Evolutionary conservation across 1,140 invertebrate species (phyloP), one percentile per base, ranked within the genome.

Genomic region (Piezodorus guildinii): DNA sequence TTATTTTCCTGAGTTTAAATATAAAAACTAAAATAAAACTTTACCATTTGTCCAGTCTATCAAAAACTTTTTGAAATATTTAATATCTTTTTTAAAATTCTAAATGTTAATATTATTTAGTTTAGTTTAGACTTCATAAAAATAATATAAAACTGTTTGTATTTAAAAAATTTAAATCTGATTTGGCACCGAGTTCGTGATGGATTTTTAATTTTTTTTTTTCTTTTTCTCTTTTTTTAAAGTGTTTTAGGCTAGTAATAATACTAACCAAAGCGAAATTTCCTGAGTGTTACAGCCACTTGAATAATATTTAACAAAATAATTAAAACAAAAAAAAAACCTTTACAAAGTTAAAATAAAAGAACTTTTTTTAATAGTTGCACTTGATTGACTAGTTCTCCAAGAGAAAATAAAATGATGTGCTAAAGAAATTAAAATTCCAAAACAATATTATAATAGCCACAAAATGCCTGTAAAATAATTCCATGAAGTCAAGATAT

Each of bases 331-430:
- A 46, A 46, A 30, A 54, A 25, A 34, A 34, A 39, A 27, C 15
- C 45, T 56, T 51, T 63, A 64, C 21, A 60, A 60, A 63, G 17
- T 44, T 45, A 59, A n/a, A 60, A 62, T 62, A 46, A 51, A 56
- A 56, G 44, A 54, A 63, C 17, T 59, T 58, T 45, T 30, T 56
- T 27, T 9, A 45, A 60, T 56, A 64, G 63, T 64, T 64, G 63
- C 54, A 64, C 63, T 64, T 56, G 51, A 46, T 60, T 64, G 63
- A 64, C 63, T 64, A 64, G 63, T 64, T 64, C 43, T 64, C 43
- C 59, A 64, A 60, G 44, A 44, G 34, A 64, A 64, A 64, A 64
- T 44, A 43, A 56, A 17, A 21, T 49, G 34, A 39, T 39, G 34
- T 39, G 34, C 34, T 5, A 39, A 39, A 39, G 12, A 39, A 39